A percentile compares a stretch with the other conserved stretches of the same genome.
These are phyloP conservation scores for Leptothorax acervorum DNA, from an alignment of 2,888 invertebrate genomes.

Conservation along the genomic window DNA sequence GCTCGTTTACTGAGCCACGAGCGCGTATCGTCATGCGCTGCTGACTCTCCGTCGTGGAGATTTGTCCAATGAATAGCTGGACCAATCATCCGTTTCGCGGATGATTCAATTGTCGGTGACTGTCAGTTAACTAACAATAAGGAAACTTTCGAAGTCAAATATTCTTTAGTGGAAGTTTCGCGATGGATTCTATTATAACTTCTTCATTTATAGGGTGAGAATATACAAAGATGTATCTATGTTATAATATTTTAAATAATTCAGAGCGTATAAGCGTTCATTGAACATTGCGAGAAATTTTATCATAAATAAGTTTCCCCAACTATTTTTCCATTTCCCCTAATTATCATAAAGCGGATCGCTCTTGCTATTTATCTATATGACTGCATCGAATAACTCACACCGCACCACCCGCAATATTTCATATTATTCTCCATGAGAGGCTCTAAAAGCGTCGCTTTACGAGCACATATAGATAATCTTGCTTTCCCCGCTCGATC, in stretches of 20 bases:
- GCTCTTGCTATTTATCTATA: not conserved
- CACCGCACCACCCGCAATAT: too few species aligned
- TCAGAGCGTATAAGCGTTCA: not conserved
- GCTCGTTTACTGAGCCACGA: constrained; percentile 43
- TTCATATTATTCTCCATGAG: constrained; percentile 4
- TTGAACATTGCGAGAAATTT: not conserved
- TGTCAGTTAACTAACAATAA: not conserved
- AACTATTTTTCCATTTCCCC: not conserved
- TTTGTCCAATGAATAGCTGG: constrained; percentile 5
- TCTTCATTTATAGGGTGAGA: not conserved
- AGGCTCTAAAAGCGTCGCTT: not conserved
- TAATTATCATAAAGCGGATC: not conserved
- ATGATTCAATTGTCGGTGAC: constrained; percentile 8
- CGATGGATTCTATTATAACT: not conserved
- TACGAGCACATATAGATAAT: constrained; percentile 16
- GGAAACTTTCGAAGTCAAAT: not conserved
- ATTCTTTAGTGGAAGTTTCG: not conserved
- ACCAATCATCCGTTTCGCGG: not conserved
- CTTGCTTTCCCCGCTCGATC: constrained; percentile 9
- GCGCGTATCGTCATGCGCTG: constrained; percentile 43
- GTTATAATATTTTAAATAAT: not conserved
- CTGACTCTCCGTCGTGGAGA: constrained; percentile 3
- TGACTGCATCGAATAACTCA: not conserved
- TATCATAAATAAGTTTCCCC: not conserved
- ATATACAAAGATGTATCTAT: not conserved